Base-by-base conservation (phyloP, 2,888 invertebrate species). In the Caenorhabditis japonica region DNA sequence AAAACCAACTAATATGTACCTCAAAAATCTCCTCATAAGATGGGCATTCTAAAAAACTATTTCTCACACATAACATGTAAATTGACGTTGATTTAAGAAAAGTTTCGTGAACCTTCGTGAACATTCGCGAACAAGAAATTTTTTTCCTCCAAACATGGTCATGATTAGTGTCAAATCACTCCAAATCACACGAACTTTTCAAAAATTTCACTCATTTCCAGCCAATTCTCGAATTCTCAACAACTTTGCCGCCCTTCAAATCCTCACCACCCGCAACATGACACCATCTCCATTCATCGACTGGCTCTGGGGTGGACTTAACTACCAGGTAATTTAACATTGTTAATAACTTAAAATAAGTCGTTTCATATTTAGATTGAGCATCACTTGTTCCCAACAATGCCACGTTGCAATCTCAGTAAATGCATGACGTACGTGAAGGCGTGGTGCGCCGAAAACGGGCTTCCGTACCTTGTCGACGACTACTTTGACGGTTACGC, bases 241-340 rank as follows among this genome's bases (percentile, higher is more conserved):
- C 80, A 86, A 86, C 74, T 86, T 86, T 56, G 86, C 85, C 34
- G 80, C 81, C 36, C 81, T 86, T n/a, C 84, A 85, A 72, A 84
- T 86, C 51, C 68, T 86, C 25, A 86, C 85, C 38, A 86, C 86
- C 13, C 74, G 86, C 19, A 86, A 86, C 76, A 86, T 86, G 86
- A 78, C 77, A 34, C 84, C 85, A 8, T 82, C 82, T 7, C 80
- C 80, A 36, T 82, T 83, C 64, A 81, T 85, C 59, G 86, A 86
- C 59, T 86, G 86, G 86, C 72, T 86, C 46, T 86, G 86, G 86
- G 86, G 86, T 36, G 86, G 86, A 39, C 74, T 86, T 25, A 86
- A 86, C 75, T 86, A 85, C 41, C 86, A 83, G 71, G 80, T 77
- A 47, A 1, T n/a, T n/a, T n/a, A n/a, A n/a, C n/a, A n/a, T n/a